Percentiles rank a stretch among this genome's conserved stretches.
phyloP scores from a whole-genome alignment of 2,888 invertebrate species.

The Machimus atricapillus region DNA sequence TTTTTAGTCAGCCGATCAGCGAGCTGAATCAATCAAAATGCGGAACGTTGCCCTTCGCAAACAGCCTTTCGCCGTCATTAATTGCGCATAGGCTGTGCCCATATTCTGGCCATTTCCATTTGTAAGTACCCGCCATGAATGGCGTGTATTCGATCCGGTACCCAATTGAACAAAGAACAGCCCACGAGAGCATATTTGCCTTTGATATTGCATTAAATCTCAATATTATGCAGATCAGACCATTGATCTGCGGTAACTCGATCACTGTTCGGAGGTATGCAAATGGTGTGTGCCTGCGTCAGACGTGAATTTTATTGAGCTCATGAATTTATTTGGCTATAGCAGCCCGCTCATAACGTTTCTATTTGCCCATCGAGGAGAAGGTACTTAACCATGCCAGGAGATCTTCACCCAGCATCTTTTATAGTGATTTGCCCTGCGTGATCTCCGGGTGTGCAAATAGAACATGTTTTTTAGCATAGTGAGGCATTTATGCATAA shows the following conservation, averaged over 20 bases:
- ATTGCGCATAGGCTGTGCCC: background rate
- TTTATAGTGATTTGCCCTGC: background rate
- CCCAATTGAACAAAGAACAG: background rate
- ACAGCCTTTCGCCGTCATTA: background rate
- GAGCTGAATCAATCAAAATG: background rate
- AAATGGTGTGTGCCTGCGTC: background rate
- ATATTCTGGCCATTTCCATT: background rate
- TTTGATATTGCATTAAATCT: background rate
- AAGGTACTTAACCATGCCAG: background rate
- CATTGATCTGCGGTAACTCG: constrained; percentile 7
- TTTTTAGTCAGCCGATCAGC: background rate
- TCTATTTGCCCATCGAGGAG: background rate
- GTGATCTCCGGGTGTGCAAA: constrained; percentile 7
- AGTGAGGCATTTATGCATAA: background rate
- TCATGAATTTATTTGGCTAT: background rate
- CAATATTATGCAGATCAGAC: constrained; percentile 10
- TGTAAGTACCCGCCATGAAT: background rate
- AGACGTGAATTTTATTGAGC: background rate
- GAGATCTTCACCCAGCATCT: background rate
- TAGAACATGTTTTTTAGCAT: background rate
- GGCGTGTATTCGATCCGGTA: background rate
- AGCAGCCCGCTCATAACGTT: background rate
- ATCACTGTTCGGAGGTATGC: background rate
- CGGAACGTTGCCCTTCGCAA: background rate
- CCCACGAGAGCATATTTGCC: background rate